phyloP scores from a whole-genome alignment of 2,797 vertebrate genomes.

The Spizella passerina region DNA sequence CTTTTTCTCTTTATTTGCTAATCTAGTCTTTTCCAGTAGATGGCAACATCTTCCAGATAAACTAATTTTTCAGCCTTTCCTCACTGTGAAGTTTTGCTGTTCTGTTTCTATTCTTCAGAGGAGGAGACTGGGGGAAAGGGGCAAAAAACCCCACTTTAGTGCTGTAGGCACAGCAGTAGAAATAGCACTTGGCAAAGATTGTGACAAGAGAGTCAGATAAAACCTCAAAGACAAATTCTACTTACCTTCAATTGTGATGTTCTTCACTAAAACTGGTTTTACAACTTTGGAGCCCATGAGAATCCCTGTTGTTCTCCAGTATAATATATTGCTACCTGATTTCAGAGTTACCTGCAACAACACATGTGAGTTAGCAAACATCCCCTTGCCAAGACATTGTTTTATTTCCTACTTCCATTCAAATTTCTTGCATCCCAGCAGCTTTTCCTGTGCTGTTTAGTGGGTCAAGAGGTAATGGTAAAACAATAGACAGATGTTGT shows the following conservation, averaged over 20 bases:
- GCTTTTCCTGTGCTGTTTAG: background rate
- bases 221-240: background rate
- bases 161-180: background rate
- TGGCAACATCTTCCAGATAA: conserved; percentile 5
- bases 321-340: conserved; percentile 94
- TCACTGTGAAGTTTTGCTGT: background rate
- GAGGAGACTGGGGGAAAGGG: accelerated
- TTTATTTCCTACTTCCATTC: background rate
- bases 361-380: background rate
- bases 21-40: conserved; percentile 43
- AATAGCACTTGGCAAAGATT: background rate
- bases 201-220: background rate
- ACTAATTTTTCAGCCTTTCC: background rate
- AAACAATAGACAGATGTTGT: background rate
- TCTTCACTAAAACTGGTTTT: conserved; percentile 93
- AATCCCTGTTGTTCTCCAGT: conserved; percentile 96
- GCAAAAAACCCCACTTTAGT: background rate
- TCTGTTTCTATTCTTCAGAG: background rate
- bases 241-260: conserved; percentile 93
- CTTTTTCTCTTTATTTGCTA: background rate
- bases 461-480: background rate
- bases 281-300: conserved; percentile 88
- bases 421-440: background rate
- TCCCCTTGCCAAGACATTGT: background rate
- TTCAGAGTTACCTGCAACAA: conserved; percentile 88